Evolutionary conservation across 2,888 invertebrate species (phyloP).

Genomic region (Alcis repandata): DNA sequence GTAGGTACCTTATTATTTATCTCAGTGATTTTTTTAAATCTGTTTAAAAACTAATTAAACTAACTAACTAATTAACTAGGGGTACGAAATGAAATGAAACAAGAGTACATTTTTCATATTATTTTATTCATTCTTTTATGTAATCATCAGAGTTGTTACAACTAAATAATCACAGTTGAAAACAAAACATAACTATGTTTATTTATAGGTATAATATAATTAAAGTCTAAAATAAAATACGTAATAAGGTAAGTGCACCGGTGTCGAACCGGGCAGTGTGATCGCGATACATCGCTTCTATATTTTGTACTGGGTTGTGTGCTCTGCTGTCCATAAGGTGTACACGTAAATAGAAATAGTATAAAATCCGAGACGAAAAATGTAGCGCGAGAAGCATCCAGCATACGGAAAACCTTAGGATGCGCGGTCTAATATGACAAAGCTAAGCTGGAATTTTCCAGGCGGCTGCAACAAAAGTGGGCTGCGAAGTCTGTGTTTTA

Average conservation of each 20-base stretch:
- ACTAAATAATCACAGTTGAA: constrained; percentile 88
- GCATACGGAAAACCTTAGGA: constrained; percentile 9
- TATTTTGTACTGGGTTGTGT: constrained; percentile 80
- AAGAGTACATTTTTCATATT: constrained; percentile 70
- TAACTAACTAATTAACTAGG: constrained; percentile 12
- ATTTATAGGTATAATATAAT: constrained; percentile 62
- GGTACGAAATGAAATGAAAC: constrained; percentile 56
- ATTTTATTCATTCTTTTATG: constrained; percentile 86
- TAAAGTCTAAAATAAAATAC: constrained; percentile 76
- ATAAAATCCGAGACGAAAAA: constrained; percentile 16
- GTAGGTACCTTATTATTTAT: too few species aligned
- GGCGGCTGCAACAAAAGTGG: constrained; percentile 1
- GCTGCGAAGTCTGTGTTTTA: constrained; percentile 2
- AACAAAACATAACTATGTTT: constrained; percentile 83
- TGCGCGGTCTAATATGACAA: constrained; percentile 16
- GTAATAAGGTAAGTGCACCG: constrained; percentile 58
- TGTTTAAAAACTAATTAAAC: too few species aligned
- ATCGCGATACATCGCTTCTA: constrained; percentile 40
- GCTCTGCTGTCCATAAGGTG: constrained; percentile 68
- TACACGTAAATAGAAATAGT: constrained; percentile 27
- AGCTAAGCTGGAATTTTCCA: constrained; percentile 6
- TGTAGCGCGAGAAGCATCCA: constrained; percentile 1
- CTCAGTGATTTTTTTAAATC: too few species aligned
- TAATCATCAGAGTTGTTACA: constrained; percentile 87
- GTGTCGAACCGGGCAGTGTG: constrained; percentile 39